A percentile compares a stretch with the other conserved stretches of the same genome.
Conservation (phyloP, 2,797 vertebrate genomes). For the Pogonophryne albipinna region DNA sequence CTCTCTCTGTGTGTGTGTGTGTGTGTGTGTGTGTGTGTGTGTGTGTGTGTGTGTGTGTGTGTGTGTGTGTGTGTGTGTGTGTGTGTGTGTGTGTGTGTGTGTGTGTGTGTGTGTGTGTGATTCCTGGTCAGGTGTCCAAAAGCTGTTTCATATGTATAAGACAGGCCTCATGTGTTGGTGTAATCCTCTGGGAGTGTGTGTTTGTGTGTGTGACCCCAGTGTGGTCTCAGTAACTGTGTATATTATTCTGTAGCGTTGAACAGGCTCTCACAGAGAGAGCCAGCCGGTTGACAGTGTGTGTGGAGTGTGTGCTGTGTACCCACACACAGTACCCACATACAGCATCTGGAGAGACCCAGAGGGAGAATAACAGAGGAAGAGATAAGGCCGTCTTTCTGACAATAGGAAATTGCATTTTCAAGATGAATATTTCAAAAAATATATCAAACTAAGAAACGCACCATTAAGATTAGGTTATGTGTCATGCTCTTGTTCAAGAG, state of each 20-base stretch:
- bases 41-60: not conserved
- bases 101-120: not conserved
- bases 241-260: slow-evolving; percentile 3
- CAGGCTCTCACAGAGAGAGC: slow-evolving; percentile 14
- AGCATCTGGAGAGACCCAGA: not conserved
- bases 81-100: no score
- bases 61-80: not conserved
- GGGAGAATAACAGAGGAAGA: not conserved
- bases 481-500: no score
- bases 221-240: slow-evolving; percentile 19
- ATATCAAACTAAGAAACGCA: not conserved
- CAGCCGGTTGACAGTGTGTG: slow-evolving; percentile 1
- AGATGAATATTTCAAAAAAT: not conserved
- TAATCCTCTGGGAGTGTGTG: no score
- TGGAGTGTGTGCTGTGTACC: slow-evolving; percentile 8
- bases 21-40: not conserved
- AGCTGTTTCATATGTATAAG: no score
- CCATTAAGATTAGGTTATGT: not conserved
- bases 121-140: no score
- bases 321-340: not conserved
- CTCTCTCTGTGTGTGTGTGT: not conserved
- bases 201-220: slow-evolving; percentile 1
- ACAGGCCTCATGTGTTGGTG: no score
- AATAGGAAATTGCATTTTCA: no score
- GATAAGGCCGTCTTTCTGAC: not conserved